Evolutionary conservation across 1,140 invertebrate species (phyloP).

Genomic region (Steinernema feltiae): DNA sequence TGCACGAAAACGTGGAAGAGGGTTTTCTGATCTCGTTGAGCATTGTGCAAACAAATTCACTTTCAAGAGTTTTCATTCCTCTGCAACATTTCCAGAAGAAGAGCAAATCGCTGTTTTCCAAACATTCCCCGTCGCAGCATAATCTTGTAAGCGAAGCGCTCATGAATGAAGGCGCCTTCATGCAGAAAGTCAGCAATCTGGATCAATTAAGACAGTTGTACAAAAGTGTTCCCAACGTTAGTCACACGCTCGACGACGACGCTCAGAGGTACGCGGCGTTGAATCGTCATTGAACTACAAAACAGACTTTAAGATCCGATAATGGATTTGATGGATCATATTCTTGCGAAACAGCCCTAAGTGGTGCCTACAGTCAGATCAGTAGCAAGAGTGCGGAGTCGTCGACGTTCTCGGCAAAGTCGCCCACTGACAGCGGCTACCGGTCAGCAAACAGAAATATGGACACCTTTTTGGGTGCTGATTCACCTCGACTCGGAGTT

Average conservation of each 20-base stretch:
- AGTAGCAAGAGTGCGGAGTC: neutral
- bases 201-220: neutral
- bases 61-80: too few relatives aligned
- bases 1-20: too few relatives aligned
- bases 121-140: neutral
- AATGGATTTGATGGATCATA: neutral
- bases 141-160: neutral
- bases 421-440: neutral
- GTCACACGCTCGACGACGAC: neutral
- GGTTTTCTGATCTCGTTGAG: too few relatives aligned
- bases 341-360: neutral
- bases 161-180: neutral
- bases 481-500: neutral
- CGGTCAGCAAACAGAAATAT: neutral
- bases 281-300: neutral
- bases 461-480: neutral
- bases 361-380: neutral
- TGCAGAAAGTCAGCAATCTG: neutral
- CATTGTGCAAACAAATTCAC: neutral
- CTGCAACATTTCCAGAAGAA: neutral
- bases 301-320: neutral
- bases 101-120: neutral
- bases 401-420: neutral
- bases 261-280: neutral
- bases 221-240: constrained; percentile 4